Base-by-base conservation (phyloP, 2,797 vertebrate genomes). In the Numenius phaeopus region DNA sequence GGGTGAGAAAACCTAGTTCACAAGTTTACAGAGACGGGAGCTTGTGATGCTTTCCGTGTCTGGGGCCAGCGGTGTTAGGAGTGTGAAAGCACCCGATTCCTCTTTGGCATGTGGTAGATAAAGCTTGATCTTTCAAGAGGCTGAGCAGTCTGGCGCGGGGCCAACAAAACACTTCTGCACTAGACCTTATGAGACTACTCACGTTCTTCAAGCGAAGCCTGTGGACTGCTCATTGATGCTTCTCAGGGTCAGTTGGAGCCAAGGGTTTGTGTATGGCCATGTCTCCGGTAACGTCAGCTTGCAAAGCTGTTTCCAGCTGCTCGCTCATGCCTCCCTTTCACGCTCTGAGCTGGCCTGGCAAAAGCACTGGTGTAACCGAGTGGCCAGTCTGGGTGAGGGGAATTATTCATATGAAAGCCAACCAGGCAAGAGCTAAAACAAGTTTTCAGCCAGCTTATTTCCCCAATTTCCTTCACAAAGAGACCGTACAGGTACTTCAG, bases 1-100 rank as follows among this genome's bases (percentile, higher is more conserved):
- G 81, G 90, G 91, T 90, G 70, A 86, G 90, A 95, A 55, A 62
- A 79, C 26, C 23, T 83, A 29, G 37, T 84, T 94, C 59, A 75
- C 37, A 3, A 47, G 50, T 87, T 69, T 50, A n/a, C 59, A 11
- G 26, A 40, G 70, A 10, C 18, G 0, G 1, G 18, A 58, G 47
- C 46, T 70, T 70, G 55, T 76, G 57, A n/a, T 71, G 50, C 67
- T 83, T 87, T 70, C 22, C 0, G 0, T 70, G 40, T 78, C 61
- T 24, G 32, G 37, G 87, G 58, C 70, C 50, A 54, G 7, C 22
- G 42, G 11, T 32, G 18, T 37, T 1, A 70, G 64, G 71, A 61
- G 30, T 54, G 61, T 70, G 44, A 65, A 94, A 73, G 40, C 1
- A 3, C 77, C 37, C 54, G 30, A 7, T 24, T 87, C 58, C 22